Percentiles rank a stretch among this genome's conserved stretches.
phyloP scores from a whole-genome alignment of 2,113 vertebrate genomes.

The Pandion haliaetus region DNA sequence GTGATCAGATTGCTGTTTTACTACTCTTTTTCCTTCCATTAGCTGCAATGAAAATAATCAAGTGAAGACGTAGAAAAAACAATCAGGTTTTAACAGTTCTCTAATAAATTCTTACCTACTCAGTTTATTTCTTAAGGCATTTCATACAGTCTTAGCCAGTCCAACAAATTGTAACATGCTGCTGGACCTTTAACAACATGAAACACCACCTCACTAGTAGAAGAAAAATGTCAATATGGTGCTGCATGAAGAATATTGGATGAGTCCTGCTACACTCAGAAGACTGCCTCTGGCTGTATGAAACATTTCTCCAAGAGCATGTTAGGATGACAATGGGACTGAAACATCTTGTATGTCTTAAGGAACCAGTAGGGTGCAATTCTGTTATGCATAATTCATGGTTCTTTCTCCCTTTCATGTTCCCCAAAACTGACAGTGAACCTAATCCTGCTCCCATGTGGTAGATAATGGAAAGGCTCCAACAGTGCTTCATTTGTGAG shows the following conservation, averaged over 20 bases:
- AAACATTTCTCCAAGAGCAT: conserved; percentile 2
- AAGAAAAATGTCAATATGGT: neutral
- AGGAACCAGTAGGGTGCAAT: conserved; percentile 35
- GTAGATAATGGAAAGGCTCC: neutral
- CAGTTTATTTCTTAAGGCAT: neutral
- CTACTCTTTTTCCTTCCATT: neutral
- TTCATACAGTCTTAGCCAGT: neutral
- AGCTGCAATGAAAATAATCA: neutral
- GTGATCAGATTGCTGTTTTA: neutral
- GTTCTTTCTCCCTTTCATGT: conserved; percentile 13
- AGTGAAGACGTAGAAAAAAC: neutral
- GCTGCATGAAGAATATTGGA: neutral
- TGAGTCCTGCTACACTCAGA: neutral
- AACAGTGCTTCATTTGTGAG: neutral
- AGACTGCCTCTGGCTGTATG: neutral
- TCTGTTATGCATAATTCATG: conserved; percentile 23
- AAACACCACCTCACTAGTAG: neutral
- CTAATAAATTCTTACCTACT: neutral
- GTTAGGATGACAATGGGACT: conserved; percentile 16
- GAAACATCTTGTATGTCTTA: conserved; percentile 48
- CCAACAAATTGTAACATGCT: neutral
- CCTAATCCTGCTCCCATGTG: conserved; percentile 16
- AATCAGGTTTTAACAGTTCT: neutral
- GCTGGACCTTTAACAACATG: neutral
- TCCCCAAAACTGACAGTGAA: neutral